These are phyloP conservation scores for Cerceris rybyensis DNA, from an alignment of 2,888 invertebrate genomes.

Conservation along the genomic window DNA sequence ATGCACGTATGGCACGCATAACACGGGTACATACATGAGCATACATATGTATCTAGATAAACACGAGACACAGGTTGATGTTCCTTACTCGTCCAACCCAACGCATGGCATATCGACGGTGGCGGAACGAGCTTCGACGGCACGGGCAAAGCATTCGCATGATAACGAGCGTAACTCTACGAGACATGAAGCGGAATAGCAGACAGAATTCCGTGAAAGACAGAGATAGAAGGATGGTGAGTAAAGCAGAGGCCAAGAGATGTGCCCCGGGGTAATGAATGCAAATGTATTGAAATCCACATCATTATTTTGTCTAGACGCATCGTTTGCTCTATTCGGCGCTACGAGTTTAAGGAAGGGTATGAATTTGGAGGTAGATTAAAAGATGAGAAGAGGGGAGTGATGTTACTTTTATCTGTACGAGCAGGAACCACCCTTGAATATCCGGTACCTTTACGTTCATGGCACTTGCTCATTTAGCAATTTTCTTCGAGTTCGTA, in stretches of 20 bases:
- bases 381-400: conserved; percentile 31
- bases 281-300: conserved; percentile 80
- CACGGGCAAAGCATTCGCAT: conserved; percentile 73
- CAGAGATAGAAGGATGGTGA: conserved; percentile 9
- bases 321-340: conserved; percentile 77
- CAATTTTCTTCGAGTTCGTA: no score
- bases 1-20: not conserved
- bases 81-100: conserved; percentile 42
- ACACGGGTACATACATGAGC: not conserved
- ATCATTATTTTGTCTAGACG: conserved; percentile 81
- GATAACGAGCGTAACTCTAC: conserved; percentile 74
- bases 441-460: no score
- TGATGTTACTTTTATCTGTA: conserved; percentile 26
- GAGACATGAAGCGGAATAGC: conserved; percentile 61
- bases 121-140: conserved; percentile 62
- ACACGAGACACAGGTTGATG: conserved; percentile 32
- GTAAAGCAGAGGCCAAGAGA: conserved; percentile 34
- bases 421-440: no score
- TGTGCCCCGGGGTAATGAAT: conserved; percentile 72
- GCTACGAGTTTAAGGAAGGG: conserved; percentile 51
- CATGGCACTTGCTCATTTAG: no score
- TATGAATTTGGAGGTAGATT: conserved; percentile 25
- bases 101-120: conserved; percentile 57
- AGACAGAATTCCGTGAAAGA: conserved; percentile 37
- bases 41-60: not conserved